Base-by-base conservation (phyloP, 2,888 invertebrate species). In the Acrobasis repandana region DNA sequence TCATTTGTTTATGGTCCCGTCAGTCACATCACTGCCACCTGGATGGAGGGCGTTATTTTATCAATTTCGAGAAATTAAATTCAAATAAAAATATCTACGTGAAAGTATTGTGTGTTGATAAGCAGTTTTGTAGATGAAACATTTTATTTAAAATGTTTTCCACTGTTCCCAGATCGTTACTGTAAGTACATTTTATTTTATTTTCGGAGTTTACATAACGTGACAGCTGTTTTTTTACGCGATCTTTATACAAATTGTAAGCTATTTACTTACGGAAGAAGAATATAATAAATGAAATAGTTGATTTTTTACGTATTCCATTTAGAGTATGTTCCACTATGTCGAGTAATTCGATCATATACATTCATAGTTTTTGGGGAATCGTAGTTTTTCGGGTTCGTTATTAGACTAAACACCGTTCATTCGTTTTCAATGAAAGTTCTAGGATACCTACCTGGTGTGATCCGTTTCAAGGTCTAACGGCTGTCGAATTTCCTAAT, bases 161-260 rank as follows among this genome's bases (percentile, higher is more conserved):
- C 68, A 83, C 80, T 67, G 82, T 92, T 63, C 87, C 92, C 69
- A 86, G 90, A 75, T 87, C 91, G 58, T 72, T 92, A 74, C 73
- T 90, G 92, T 93, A 73, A 92, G 92, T 92, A 88, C 71, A 70
- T 67, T 75, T 80, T 80, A 68, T 76, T 84, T 86, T 87, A 88
- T 86, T 89, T 90, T 88, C 69, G 82, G 84, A 84, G 86, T 91
- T 90, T 92, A 92, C 85, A 88, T 91, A 92, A 91, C 90, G 76
- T 86, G 89, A 88, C 89, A 90, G 88, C 86, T 90, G 86, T 83
- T 82, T 87, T n/a, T 81, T 59, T 86, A 77, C 72, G 68, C 66
- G 69, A 82, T 83, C 76, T 83, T 71, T 75, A 76, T 75, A 80
- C 75, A 82, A 79, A 78, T 75, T 74, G 61, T 65, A 58, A 64